Conservation (phyloP, 2,797 vertebrate species). For the Thripadectes ignobilis region DNA sequence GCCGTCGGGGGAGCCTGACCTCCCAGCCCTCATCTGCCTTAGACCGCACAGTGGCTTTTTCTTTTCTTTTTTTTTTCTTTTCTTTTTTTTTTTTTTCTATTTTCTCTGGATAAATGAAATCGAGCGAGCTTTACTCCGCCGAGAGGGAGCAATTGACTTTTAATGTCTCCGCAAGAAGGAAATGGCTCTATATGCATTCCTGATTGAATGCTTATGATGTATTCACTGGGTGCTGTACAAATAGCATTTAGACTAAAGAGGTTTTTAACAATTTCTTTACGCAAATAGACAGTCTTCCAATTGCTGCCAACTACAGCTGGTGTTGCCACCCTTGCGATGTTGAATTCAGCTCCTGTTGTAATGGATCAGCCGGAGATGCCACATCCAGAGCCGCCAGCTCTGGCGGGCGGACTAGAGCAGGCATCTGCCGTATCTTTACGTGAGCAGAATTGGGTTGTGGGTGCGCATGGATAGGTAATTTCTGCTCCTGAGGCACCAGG, state of each 20-base stretch:
- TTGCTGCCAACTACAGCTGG: background rate
- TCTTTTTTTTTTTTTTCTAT: fast-evolving
- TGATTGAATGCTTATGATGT: background rate
- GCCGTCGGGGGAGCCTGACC: background rate
- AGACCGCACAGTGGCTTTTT: background rate
- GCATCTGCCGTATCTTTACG: slow-evolving; percentile 5
- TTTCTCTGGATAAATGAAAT: background rate
- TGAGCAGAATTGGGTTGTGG: slow-evolving; percentile 43
- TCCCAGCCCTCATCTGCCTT: background rate
- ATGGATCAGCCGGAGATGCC: slow-evolving; percentile 4
- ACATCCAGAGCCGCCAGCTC: background rate
- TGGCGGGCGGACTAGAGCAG: background rate
- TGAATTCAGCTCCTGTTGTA: background rate
- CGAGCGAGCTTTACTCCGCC: background rate
- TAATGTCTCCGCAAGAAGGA: background rate
- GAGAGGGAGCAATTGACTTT: background rate
- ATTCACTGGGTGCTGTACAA: background rate
- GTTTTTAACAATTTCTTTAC: background rate
- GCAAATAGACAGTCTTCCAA: background rate
- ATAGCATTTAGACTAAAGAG: background rate
- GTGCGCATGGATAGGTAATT: slow-evolving; percentile 4
- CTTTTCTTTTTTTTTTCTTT: background rate
- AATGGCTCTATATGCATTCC: background rate
- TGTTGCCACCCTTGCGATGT: background rate
- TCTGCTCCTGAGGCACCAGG: slow-evolving; percentile 11